Evolutionary conservation across 2,797 vertebrate genomes (phyloP).

Genomic region (Protosalanx chinensis): DNA sequence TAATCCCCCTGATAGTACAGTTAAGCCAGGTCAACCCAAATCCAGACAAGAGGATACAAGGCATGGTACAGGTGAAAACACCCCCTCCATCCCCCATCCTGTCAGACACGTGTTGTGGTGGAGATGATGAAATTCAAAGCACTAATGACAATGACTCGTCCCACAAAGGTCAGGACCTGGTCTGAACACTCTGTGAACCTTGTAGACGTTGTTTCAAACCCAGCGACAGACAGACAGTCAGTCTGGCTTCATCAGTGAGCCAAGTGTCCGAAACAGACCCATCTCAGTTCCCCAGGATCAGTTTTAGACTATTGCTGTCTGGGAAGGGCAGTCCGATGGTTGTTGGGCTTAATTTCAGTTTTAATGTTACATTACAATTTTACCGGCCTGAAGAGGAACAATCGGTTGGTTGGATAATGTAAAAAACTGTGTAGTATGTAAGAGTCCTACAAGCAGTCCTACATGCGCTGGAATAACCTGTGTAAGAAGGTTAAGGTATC

Average conservation of each 20-base stretch:
- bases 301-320: neutral
- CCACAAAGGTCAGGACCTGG: slow-evolving; percentile 39
- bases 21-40: slow-evolving; percentile 32
- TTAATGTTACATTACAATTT: neutral
- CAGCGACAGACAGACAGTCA: neutral
- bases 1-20: slow-evolving; percentile 24
- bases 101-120: neutral
- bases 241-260: neutral
- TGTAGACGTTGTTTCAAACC: neutral
- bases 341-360: neutral
- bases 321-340: neutral
- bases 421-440: neutral
- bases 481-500: too few species aligned
- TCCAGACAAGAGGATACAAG: slow-evolving; percentile 26
- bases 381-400: neutral
- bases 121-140: neutral
- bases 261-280: neutral
- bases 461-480: too few species aligned
- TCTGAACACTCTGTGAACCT: slow-evolving; percentile 37
- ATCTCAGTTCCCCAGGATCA: neutral
- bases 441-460: slow-evolving; percentile 25
- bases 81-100: neutral
- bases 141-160: slow-evolving; percentile 16
- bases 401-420: neutral
- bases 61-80: neutral